Evolutionary conservation across 2,888 invertebrate genomes (phyloP), one percentile per base, ranked within the genome.

Genomic region (Tenthredo livida): DNA sequence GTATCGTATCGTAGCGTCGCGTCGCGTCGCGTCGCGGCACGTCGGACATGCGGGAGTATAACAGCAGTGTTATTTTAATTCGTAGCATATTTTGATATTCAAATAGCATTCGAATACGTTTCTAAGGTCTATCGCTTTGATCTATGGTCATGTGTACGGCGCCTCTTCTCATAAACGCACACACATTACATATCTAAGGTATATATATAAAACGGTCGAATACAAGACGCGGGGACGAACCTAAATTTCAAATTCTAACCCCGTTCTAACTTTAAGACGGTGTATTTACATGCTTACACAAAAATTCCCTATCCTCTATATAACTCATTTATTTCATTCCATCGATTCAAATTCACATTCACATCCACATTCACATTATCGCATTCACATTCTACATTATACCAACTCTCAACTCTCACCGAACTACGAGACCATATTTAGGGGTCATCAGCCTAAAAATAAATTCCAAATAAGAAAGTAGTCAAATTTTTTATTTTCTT

Each of bases 81-180:
- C 78, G 58, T 78, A 47, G 58, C 78, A 78, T 78, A 78, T 78
- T 78, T 78, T 78, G 29, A 78, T 78, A 78, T 78, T 78, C 78
- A 78, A 78, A 78, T 78, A 78, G 21, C 78, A 78, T 78, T 61
- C 40, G 40, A 40, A 58, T 29, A 43, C n/a, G 29, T 50, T 47
- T 25, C 50, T 47, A 12, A 50, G 12, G 17, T 37, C 40, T 17
- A 58, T 58, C 50, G 33, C 78, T 54, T 61, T 58, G 78, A 78
- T 78, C 78, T 78, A 61, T 78, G 33, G n/a, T n/a, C 61, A 10
- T 25, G 25, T 33, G 67, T 25, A 33, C 15, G 67, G 67, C 33
- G 67, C 33, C 67, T 67, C 33, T 61, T 61, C 61, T 61, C 61
- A 61, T 61, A 61, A 61, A 25, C 58, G 58, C 2, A 29, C 29